Base-by-base conservation (phyloP, 2,888 invertebrate genomes). In the Campoplex nolae region DNA sequence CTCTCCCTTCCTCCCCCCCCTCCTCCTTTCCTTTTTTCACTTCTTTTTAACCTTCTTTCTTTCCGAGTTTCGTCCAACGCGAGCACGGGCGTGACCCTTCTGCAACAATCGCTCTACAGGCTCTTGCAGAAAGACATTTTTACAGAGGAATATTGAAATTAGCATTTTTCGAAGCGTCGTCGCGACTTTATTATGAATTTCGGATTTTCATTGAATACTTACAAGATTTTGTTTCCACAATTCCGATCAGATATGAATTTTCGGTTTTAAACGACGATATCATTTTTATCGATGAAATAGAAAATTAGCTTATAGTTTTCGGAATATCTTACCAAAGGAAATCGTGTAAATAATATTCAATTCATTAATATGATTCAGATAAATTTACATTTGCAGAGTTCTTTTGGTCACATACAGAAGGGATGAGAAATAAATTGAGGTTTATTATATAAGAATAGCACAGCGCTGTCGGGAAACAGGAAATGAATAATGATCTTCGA, bases 71-170 rank as follows among this genome's bases (percentile, higher is more conserved):
- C 71, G 77, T 75, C 38, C 75, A 58, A 67, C 58, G 73, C 54
- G 38, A 74, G 23, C 73, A 48, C 54, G 65, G 73, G 74, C 58
- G 62, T 78, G 48, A 74, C 67, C 68, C 51, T 74, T 67, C 9
- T 62, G 38, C 18, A 71, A 38, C 18, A 32, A 54, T 45, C 62
- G 38, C 81, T 68, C 48, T 73, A 77, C 73, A 68, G 58, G 68
- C 68, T 78, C 51, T 16, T 54, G 58, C 85, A 74, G 28, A 70
- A 75, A 45, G 11, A 13, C 42, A 28, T 58, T 56, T 54, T 67
- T 77, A 18, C 73, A 28, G 28, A n/a, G 35, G n/a, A 45, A 18
- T 32, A 45, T 35, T 3, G 9, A 54, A 32, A 13, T 32, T 13
- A 13, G 32, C 62, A 18, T 16, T 62, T 62, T 62, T 32, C 62